These are phyloP conservation scores for Hololepta plana DNA, from an alignment of 2,888 invertebrate species.

Conservation along the genomic window DNA sequence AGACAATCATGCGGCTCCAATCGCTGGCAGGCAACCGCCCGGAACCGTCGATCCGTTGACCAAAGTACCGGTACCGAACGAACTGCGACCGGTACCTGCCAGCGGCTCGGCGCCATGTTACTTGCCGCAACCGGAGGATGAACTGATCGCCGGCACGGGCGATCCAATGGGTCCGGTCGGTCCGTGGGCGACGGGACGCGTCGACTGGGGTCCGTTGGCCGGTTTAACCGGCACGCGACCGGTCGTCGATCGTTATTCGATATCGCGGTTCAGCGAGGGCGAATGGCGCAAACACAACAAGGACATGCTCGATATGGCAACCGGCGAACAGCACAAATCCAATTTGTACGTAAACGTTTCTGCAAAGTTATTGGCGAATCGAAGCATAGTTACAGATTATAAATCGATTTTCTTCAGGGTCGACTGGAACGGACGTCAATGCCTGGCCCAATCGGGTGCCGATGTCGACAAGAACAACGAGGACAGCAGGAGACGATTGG, in stretches of 20 bases:
- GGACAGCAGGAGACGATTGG: slow-evolving; percentile 45
- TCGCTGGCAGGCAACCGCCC: too few relatives aligned
- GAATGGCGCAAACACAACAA: slow-evolving; percentile 44
- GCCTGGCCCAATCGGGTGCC: slow-evolving; percentile 43
- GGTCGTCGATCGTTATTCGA: slow-evolving; percentile 54
- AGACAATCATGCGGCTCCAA: too few relatives aligned
- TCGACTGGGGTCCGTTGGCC: slow-evolving; percentile 53
- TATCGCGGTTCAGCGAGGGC: slow-evolving; percentile 50
- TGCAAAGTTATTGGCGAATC: too few relatives aligned
- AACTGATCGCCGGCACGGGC: slow-evolving; percentile 22
- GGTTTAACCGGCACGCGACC: slow-evolving; percentile 57
- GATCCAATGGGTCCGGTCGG: slow-evolving; percentile 33
- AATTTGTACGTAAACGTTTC: slow-evolving; percentile 17
- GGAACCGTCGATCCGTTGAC: too few relatives aligned
- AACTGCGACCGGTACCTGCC: too few relatives aligned
- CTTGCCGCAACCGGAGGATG: slow-evolving; percentile 35
- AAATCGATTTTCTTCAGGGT: slow-evolving; percentile 18
- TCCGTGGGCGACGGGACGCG: slow-evolving; percentile 54
- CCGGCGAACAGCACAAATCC: slow-evolving; percentile 18
- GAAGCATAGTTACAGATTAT: slow-evolving; percentile 1
- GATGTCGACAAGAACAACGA: slow-evolving; percentile 48
- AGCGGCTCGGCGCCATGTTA: too few relatives aligned
- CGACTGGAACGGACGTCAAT: slow-evolving; percentile 43
- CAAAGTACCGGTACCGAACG: too few relatives aligned
- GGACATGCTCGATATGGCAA: slow-evolving; percentile 20